These are phyloP conservation scores for Equus quagga DNA, from an alignment of 2,113 vertebrate genomes.

Conservation along the genomic window DNA sequence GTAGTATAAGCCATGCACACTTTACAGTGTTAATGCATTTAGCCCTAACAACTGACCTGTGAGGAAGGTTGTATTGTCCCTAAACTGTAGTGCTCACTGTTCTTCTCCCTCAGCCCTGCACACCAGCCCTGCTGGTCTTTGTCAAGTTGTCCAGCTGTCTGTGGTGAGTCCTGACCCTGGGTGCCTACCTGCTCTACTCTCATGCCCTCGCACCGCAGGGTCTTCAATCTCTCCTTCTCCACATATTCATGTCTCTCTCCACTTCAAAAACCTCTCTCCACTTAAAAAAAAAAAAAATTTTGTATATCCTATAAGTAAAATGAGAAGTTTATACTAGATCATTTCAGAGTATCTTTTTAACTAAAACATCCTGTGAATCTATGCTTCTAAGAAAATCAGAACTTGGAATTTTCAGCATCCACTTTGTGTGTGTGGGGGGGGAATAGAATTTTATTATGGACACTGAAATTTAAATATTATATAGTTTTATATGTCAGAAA, in stretches of 20 bases:
- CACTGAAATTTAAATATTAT: slow-evolving; percentile 27
- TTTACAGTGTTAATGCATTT: not conserved
- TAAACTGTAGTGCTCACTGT: not conserved
- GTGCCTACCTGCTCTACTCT: not conserved
- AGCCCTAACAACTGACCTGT: not conserved
- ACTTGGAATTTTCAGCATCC: slow-evolving; percentile 23
- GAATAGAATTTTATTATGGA: slow-evolving; percentile 36
- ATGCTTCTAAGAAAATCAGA: not conserved
- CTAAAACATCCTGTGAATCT: not conserved
- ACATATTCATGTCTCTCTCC: not conserved
- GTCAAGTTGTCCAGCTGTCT: not conserved
- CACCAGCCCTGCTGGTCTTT: not conserved
- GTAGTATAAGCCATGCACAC: not conserved
- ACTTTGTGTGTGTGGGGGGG: not conserved
- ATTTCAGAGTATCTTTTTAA: not conserved
- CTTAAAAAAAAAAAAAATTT: not conserved
- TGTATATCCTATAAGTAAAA: not conserved
- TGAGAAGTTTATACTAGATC: not conserved
- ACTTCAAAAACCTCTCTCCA: not conserved
- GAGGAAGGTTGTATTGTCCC: not conserved
- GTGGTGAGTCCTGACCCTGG: not conserved
- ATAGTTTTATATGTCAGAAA: not conserved
- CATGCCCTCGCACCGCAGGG: not conserved
- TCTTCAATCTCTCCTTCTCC: not conserved
- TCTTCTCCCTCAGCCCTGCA: not conserved